Evolutionary conservation across 92 coral and sea anemone species (phyloP).

Genomic region (Montipora capitata): DNA sequence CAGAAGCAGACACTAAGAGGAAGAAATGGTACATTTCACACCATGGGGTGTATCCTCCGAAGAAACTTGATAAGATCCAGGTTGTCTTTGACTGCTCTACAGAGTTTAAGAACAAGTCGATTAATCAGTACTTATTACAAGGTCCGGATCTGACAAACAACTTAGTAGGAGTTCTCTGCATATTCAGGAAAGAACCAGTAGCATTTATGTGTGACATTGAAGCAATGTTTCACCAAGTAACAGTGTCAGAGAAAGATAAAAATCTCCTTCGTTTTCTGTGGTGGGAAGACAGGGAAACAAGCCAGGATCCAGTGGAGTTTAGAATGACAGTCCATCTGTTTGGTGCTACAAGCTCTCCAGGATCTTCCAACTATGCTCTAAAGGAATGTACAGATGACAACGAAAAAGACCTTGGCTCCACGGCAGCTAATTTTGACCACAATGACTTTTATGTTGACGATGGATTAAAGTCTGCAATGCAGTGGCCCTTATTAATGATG

Average conservation of each 20-base stretch:
- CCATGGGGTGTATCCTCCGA: constrained; percentile 28
- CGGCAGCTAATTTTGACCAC: background rate
- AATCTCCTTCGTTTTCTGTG: constrained; percentile 10
- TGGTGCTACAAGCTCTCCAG: background rate
- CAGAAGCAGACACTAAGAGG: background rate
- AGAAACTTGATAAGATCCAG: constrained; percentile 11
- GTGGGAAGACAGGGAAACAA: constrained; percentile 1
- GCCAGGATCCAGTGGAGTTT: background rate
- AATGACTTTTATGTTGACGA: background rate
- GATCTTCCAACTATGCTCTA: constrained; percentile 3
- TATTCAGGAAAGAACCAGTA: background rate
- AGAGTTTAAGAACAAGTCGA: background rate
- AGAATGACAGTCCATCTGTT: constrained; percentile 4
- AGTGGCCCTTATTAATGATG: background rate
- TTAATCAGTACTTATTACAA: constrained; percentile 5
- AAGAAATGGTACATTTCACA: constrained; percentile 30
- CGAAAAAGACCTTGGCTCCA: background rate
- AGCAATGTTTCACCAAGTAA: constrained; percentile 9
- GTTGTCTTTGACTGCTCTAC: constrained; percentile 32
- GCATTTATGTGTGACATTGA: constrained; percentile 18
- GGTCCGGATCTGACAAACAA: constrained; percentile 18
- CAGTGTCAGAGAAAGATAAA: background rate
- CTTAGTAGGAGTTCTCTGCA: background rate
- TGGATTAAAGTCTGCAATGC: constrained; percentile 4
- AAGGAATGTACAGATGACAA: background rate